Percentiles rank a stretch among this genome's conserved stretches.
These are phyloP conservation scores for Paratrypauchen microcephalus DNA, from an alignment of 2,797 vertebrate species.

Conservation along the genomic window DNA sequence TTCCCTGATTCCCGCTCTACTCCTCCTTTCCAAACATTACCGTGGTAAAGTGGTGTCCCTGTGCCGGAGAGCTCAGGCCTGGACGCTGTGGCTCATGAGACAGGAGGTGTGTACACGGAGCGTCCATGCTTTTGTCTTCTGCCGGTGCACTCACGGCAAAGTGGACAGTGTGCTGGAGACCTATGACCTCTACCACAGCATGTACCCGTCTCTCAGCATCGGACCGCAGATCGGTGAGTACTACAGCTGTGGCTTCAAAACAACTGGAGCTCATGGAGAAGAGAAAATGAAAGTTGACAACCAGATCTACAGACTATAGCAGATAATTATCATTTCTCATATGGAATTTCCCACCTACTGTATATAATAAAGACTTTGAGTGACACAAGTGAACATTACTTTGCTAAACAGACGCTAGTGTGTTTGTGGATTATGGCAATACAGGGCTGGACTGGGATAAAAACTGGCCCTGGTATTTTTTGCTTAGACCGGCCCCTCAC, in stretches of 20 bases:
- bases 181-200: slow-evolving; percentile 62
- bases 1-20: slow-evolving; percentile 49
- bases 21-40: slow-evolving; percentile 33
- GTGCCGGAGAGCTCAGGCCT: slow-evolving; percentile 36
- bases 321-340: no score
- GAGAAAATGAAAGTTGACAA: no score
- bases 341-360: no score
- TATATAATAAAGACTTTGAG: no score
- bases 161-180: slow-evolving; percentile 70
- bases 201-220: slow-evolving; percentile 52
- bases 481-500: no score
- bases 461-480: no score
- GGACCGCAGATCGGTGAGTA: slow-evolving; percentile 59
- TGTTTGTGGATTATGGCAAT: no score
- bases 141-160: slow-evolving; percentile 72
- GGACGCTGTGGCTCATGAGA: slow-evolving; percentile 25
- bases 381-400: no score
- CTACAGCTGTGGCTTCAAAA: background rate
- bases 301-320: no score
- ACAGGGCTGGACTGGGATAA: no score
- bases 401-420: no score
- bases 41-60: slow-evolving; percentile 20
- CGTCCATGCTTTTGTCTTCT: slow-evolving; percentile 71
- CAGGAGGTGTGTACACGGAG: slow-evolving; percentile 47
- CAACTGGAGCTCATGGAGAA: background rate